Conservation (phyloP, 2,888 invertebrate species). For the Scrobipalpa costella region DNA sequence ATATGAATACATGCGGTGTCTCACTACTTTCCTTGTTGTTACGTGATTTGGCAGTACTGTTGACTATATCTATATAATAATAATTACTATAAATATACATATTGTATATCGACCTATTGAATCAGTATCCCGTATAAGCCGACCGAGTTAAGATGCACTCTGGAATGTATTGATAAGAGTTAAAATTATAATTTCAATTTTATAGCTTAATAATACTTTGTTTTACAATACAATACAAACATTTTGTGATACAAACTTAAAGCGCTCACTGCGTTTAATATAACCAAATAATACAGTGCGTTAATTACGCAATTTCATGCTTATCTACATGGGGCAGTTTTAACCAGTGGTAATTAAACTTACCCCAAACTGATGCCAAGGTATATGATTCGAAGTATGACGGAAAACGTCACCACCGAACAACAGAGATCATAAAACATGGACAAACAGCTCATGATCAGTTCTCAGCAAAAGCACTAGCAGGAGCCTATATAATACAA, state of each 20-base stretch:
- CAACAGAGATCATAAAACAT: no score
- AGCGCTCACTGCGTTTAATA: not conserved
- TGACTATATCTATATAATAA: conserved; percentile 11
- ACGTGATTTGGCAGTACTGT: conserved; percentile 5
- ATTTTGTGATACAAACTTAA: conserved; percentile 16
- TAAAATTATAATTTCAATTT: conserved; percentile 15
- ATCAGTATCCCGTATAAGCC: conserved; percentile 44
- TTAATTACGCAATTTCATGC: no score
- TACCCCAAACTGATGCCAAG: no score
- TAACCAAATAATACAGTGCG: not conserved
- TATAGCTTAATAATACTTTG: conserved; percentile 28
- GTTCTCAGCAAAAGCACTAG: no score
- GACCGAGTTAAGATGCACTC: conserved; percentile 53
- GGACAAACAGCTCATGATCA: no score
- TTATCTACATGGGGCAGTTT: no score
- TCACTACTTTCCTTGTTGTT: conserved; percentile 9
- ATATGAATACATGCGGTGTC: conserved; percentile 10
- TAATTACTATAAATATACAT: not conserved
- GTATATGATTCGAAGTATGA: no score
- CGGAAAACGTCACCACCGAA: no score
- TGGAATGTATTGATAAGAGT: conserved; percentile 58
- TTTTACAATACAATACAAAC: conserved; percentile 7
- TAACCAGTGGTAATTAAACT: no score
- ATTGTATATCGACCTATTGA: conserved; percentile 18
- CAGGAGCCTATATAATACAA: no score